Evolutionary conservation across 2,888 invertebrate species (phyloP).

Genomic region (Blastobasis lacticolella): DNA sequence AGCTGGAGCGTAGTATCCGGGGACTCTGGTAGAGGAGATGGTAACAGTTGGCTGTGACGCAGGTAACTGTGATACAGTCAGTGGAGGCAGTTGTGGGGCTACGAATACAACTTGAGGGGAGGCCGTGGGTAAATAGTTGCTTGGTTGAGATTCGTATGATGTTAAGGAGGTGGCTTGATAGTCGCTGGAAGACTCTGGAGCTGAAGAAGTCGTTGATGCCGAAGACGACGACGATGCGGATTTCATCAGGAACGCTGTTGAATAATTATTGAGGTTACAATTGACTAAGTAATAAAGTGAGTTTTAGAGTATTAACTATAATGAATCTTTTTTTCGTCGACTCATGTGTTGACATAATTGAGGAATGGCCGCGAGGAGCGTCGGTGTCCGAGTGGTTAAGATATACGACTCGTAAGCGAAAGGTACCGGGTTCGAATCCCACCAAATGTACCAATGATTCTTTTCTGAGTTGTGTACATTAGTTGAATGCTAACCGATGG

Average conservation of each 20-base stretch:
- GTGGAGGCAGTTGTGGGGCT: constrained; percentile 21
- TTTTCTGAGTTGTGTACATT: too few species aligned
- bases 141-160: constrained; percentile 25
- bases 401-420: too few species aligned
- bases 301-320: too few species aligned
- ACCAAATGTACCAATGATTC: too few species aligned
- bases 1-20: constrained; percentile 1
- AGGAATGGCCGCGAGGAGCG: too few species aligned
- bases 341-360: too few species aligned
- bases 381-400: too few species aligned
- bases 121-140: constrained; percentile 17
- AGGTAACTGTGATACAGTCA: constrained; percentile 20
- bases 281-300: too few species aligned
- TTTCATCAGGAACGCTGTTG: constrained; percentile 29
- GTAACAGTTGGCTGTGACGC: constrained; percentile 21
- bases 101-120: constrained; percentile 38
- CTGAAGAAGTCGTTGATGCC: constrained; percentile 17
- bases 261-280: neutral
- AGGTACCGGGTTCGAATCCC: too few species aligned
- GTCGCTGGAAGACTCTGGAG: constrained; percentile 3
- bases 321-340: too few species aligned
- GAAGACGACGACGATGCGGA: constrained; percentile 13
- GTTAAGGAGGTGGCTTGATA: neutral
- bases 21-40: constrained; percentile 17
- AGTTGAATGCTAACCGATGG: too few species aligned